phyloP scores from a whole-genome alignment of 1,140 invertebrate species.

The Holotrichia oblita region DNA sequence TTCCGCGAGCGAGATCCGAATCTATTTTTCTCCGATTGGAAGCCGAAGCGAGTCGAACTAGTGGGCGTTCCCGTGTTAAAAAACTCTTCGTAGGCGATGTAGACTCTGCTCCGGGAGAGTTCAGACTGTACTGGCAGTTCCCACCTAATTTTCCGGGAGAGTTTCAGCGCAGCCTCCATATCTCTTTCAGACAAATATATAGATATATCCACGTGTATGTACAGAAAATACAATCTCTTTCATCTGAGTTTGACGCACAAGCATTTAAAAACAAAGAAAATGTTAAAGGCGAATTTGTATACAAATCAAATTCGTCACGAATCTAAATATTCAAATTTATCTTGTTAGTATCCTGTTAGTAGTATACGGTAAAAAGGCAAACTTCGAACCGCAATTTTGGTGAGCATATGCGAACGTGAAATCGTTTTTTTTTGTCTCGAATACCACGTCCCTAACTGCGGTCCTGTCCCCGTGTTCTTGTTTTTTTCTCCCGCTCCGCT shows the following conservation, averaged over 20 bases:
- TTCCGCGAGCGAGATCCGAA: neutral
- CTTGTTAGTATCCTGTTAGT: too few species aligned
- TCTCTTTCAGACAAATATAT: neutral
- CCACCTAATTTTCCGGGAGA: constrained; percentile 36
- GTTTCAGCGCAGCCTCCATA: constrained; percentile 36
- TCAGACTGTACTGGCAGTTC: constrained; percentile 29
- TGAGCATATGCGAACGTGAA: neutral
- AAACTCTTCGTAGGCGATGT: neutral
- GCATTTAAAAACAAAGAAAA: neutral
- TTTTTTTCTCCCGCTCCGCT: neutral
- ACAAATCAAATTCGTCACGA: neutral
- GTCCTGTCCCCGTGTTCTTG: neutral
- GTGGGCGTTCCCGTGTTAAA: constrained; percentile 31
- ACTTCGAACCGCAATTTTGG: neutral
- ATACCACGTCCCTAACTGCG: too few species aligned
- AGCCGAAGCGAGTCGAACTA: neutral
- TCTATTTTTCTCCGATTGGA: neutral
- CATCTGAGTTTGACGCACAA: neutral
- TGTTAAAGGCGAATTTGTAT: neutral
- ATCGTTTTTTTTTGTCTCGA: too few species aligned
- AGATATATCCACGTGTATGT: too few species aligned
- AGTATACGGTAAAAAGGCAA: neutral
- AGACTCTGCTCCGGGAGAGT: neutral
- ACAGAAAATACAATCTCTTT: neutral
- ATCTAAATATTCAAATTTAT: neutral